phyloP scores from a whole-genome alignment of 2,888 invertebrate species.

The Listrodromus nycthemerus region DNA sequence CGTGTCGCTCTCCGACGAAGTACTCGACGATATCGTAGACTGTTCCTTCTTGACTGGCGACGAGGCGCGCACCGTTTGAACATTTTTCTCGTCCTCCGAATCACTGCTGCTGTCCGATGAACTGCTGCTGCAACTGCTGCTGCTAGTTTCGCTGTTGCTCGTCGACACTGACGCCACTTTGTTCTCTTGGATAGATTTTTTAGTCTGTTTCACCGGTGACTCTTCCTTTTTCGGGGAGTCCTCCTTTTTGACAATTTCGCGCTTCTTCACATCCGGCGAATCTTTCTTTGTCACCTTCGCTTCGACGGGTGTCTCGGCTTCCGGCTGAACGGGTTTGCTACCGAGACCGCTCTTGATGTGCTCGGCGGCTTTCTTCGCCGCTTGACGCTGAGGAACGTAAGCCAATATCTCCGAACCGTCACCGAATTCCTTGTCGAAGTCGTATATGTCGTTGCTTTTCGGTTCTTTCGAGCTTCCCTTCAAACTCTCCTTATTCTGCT shows the following conservation, averaged over 20 bases:
- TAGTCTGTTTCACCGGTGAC: constrained; percentile 60
- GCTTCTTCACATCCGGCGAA: constrained; percentile 75
- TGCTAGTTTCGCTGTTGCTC: constrained; percentile 87
- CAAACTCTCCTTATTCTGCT: constrained; percentile 76
- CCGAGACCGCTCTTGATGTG: constrained; percentile 93
- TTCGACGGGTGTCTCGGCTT: constrained; percentile 76
- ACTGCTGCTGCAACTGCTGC: constrained; percentile 84
- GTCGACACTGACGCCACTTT: constrained; percentile 84
- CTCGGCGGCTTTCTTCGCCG: constrained; percentile 96
- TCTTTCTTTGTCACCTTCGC: constrained; percentile 80
- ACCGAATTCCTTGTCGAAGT: constrained; percentile 88
- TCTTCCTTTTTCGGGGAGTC: constrained; percentile 67
- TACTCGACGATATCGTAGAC: constrained; percentile 76
- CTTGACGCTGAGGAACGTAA: constrained; percentile 95
- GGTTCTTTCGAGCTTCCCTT: constrained; percentile 78
- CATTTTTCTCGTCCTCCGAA: constrained; percentile 78
- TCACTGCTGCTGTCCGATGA: constrained; percentile 83
- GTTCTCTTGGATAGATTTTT: constrained; percentile 69
- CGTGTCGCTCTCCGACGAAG: constrained; percentile 81
- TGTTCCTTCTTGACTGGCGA: constrained; percentile 75
- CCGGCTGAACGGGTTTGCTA: constrained; percentile 84
- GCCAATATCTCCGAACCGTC: constrained; percentile 88
- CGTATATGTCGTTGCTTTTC: constrained; percentile 85
- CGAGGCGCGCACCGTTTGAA: constrained; percentile 28
- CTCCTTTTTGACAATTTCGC: constrained; percentile 80